These are phyloP conservation scores for Probosciger aterrimus DNA, from an alignment of 2,113 vertebrate species.

Conservation along the genomic window DNA sequence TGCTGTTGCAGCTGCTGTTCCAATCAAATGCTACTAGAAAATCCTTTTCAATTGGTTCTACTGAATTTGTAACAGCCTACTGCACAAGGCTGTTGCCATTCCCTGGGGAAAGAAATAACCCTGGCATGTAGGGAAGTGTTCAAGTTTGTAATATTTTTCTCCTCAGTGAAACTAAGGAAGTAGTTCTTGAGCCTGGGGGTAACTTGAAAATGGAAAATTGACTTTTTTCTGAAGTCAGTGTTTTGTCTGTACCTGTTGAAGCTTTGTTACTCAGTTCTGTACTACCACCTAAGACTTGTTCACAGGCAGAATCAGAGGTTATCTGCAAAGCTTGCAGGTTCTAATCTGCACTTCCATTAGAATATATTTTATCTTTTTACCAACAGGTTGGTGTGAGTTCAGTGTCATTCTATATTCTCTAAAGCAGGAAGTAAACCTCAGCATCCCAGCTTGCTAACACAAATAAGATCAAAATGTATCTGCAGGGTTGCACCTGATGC, in stretches of 20 bases:
- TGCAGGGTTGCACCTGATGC: neutral
- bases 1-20: constrained; percentile 63
- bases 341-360: neutral
- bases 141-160: neutral
- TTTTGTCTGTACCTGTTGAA: neutral
- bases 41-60: constrained; percentile 54
- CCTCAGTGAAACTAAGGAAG: constrained; percentile 2
- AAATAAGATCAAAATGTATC: neutral
- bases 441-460: neutral
- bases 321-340: neutral
- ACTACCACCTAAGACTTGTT: neutral
- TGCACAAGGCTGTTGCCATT: neutral
- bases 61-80: constrained; percentile 53
- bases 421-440: neutral
- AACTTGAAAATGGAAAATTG: neutral
- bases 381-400: neutral
- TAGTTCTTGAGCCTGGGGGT: neutral
- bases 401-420: neutral
- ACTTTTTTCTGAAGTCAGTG: neutral
- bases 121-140: neutral
- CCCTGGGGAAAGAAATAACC: neutral
- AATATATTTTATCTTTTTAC: neutral
- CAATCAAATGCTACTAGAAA: constrained; percentile 62
- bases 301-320: neutral
- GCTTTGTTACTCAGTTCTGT: neutral